Conservation (phyloP, 2,113 vertebrate genomes). For the Vulpes ferrilata region DNA sequence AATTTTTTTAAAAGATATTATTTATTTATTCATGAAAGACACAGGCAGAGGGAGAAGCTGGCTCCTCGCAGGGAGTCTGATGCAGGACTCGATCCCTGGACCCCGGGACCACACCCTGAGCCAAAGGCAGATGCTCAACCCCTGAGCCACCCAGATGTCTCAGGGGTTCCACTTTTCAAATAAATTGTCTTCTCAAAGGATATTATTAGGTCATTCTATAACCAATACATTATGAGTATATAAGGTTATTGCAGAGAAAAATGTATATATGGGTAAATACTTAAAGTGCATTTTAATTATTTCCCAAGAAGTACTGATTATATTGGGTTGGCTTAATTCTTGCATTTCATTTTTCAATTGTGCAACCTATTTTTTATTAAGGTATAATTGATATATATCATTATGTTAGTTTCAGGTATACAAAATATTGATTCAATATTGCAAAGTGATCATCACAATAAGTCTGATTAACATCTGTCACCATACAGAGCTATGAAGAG, state of each 20-base stretch:
- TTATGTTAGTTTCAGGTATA: not conserved
- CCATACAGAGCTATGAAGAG: not conserved
- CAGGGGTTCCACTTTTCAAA: not conserved
- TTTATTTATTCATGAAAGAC: no score
- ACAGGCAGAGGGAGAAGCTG: no score
- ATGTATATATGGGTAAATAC: not conserved
- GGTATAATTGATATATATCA: not conserved
- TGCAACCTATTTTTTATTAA: not conserved
- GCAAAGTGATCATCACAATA: not conserved
- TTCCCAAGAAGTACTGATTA: not conserved
- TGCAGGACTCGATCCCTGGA: no score
- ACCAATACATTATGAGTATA: not conserved
- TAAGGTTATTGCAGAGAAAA: not conserved
- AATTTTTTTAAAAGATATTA: no score
- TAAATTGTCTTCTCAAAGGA: not conserved
- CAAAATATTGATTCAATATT: not conserved
- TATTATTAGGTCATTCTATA: not conserved
- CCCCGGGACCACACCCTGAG: no score
- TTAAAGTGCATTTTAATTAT: not conserved
- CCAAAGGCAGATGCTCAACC: no score
- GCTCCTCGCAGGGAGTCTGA: no score
- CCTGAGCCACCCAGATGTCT: no score
- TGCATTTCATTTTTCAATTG: not conserved
- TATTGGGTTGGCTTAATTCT: not conserved
- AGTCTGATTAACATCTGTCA: not conserved